Evolutionary conservation across 2,113 vertebrate genomes (phyloP), one percentile per base, ranked within the genome.

Genomic region (Atlantisia rogersi): DNA sequence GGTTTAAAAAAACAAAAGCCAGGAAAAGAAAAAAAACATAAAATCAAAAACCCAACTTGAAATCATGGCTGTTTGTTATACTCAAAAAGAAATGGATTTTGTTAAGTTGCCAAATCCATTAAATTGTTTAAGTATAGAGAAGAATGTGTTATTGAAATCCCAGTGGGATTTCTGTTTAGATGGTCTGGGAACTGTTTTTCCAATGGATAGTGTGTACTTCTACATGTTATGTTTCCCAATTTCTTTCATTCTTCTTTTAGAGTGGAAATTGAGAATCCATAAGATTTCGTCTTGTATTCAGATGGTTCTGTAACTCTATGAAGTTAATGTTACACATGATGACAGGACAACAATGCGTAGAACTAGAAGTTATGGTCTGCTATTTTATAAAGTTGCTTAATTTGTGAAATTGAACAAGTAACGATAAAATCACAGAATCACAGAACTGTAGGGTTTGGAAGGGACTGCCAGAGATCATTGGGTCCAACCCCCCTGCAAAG

Each of bases 21-120:
- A 46, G 63, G 46, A 77, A 68, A 40, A 1, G 20, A 21, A 46
- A 67, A 50, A 79, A 59, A 32, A 39, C 9, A 39, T 39, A 1
- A 19, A 46, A 19, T 46, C 0, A 28, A 11, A 25, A 50, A 11
- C 20, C 48, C 1, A 0, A 37, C 9, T 3, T 32, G 50, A 81
- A 89, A 65, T 48, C 52, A 82, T 64, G 13, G 17, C 17, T 67
- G 11, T 35, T 82, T 67, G 11, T 35, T 82, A 84, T 52, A 58
- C 21, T 82, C 35, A 69, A 35, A 90, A 35, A 63, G 28, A 90
- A 92, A 75, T 2, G 3, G 35, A 71, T 87, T 87, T 64, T 62
- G 39, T 86, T 86, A 80, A 90, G 11, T 35, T 92, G 73, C 40
- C 63, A 94, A 94, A 86, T 70, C 58, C 42, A 78, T 88, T 90